Evolutionary conservation across 2,797 vertebrate species (phyloP), one percentile per base, ranked within the genome.

Genomic region (Pygocentrus nattereri): DNA sequence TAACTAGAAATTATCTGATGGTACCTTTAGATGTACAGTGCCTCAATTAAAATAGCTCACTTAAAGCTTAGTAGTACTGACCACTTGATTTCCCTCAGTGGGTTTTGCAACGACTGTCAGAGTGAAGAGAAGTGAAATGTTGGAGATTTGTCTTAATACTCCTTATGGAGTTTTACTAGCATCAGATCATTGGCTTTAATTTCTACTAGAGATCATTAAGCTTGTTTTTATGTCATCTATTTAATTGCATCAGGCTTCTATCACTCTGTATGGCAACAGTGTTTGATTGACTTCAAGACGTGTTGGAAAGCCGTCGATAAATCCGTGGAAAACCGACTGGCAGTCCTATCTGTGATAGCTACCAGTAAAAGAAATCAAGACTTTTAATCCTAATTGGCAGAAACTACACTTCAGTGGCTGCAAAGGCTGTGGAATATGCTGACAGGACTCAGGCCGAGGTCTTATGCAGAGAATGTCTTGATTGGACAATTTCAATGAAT

Each of bases 121-220:
- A 81, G 84, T 90, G 81, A 50, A 86, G 85, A 70, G 78, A 61
- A 85, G 81, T 61, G 72, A 84, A 41, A 88, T 86, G 54, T 88
- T 88, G 89, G 82, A 90, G 81, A 80, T 58, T 65, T 83, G 79
- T 76, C 62, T 76, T 89, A 87, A 89, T 90, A 86, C 76, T 30
- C 67, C 79, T 76, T 90, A 89, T 90, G 90, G 88, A 87, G 91
- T 91, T 89, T 82, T 69, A 83, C 79, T 76, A 70, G 56, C 69
- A 59, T 58, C 21, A 18, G 15, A 56, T 76, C 6, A 44, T 56
- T 65, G 68, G 16, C 76, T 73, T 68, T 84, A 27, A 41, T 80
- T 76, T 86, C 69, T 54, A 64, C 69, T 61, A 49, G 67, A 79
- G 68, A 74, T n/a, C 2, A 54, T 75, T 23, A 41, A 59, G 49